A percentile compares a stretch with the other conserved stretches of the same genome.
Evolutionary conservation across 2,888 invertebrate species (phyloP).

Genomic region (Drosophila leonis): DNA sequence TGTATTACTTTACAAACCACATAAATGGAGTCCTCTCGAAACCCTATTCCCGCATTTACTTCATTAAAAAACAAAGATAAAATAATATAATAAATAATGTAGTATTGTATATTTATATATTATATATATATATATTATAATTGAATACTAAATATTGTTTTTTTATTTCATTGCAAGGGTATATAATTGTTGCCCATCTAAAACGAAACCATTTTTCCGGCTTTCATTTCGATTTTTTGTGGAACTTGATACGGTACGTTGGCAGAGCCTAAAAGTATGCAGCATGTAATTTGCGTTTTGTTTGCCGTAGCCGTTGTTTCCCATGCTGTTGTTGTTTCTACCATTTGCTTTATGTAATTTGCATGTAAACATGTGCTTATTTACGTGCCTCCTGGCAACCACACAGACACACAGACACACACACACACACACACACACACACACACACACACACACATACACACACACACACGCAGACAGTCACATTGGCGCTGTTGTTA

Average conservation of each 20-base stretch:
- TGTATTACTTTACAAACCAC: too few species aligned
- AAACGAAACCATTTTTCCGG: not conserved
- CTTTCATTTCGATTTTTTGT: slow-evolving; percentile 31
- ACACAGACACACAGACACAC: slow-evolving; percentile 24
- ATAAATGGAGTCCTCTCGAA: too few species aligned
- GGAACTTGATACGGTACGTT: slow-evolving; percentile 58
- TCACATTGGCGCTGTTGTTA: slow-evolving; percentile 18
- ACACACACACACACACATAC: slow-evolving; percentile 18
- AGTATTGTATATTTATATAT: too few species aligned
- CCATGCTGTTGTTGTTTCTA: slow-evolving; percentile 27
- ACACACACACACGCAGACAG: slow-evolving; percentile 12
- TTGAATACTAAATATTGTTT: not conserved
- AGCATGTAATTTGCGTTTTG: slow-evolving; percentile 76
- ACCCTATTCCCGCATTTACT: too few species aligned
- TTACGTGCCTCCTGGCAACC: slow-evolving; percentile 62
- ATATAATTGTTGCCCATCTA: not conserved
- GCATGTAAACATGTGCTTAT: slow-evolving; percentile 82
- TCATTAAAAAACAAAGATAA: not conserved
- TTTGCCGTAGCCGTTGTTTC: slow-evolving; percentile 54
- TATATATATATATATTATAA: too few species aligned
- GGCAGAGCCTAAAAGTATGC: slow-evolving; percentile 69
- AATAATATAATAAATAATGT: not conserved
- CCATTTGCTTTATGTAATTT: slow-evolving; percentile 76
- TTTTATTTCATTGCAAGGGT: not conserved
- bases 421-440: too few species aligned